Evolutionary conservation across 2,888 invertebrate genomes (phyloP), one percentile per base, ranked within the genome.

Genomic region (Pomacea canaliculata): DNA sequence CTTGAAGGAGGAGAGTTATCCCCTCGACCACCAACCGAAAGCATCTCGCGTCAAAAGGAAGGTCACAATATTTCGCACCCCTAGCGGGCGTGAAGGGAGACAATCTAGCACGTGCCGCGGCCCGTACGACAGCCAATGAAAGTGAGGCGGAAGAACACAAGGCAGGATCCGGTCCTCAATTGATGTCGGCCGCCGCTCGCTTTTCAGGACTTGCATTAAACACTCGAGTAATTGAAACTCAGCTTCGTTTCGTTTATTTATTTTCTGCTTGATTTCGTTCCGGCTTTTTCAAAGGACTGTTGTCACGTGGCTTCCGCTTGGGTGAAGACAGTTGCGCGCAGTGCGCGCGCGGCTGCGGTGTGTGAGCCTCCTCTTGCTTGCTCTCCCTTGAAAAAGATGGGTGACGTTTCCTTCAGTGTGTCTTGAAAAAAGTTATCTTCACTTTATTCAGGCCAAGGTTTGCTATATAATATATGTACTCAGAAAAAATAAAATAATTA

Each of bases 161-260:
- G 18, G n/a, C 63, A 16, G 63, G 23, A 23, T 63, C 18, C 63
- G 23, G n/a, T 63, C 1, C 63, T 63, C 63, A 63, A 63, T 23
- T 23, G 63, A 63, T 27, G 51, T 56, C 51, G 51, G 51, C 37
- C 51, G 51, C 51, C 51, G 51, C 51, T 56, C 51, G 51, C 51
- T 16, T 4, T 56, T 56, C 12, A 56, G 16, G 8, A 16, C 51
- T 56, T 56, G 63, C 27, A 63, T 63, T 27, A 23, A n/a, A 23
- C 23, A 27, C 63, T 27, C 27, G 27, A 19, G 27, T 23, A 63
- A 27, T 27, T 63, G 63, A 63, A n/a, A 23, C 16, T 27, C 63
- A 27, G 23, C 27, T 63, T n/a, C 63, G 63, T 63, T 63, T 19
- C 63, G 63, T 63, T 63, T 63, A 63, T 63, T 63, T 63, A 63